Conservation (phyloP, 2,113 vertebrate species). For the Regulus satrapa region DNA sequence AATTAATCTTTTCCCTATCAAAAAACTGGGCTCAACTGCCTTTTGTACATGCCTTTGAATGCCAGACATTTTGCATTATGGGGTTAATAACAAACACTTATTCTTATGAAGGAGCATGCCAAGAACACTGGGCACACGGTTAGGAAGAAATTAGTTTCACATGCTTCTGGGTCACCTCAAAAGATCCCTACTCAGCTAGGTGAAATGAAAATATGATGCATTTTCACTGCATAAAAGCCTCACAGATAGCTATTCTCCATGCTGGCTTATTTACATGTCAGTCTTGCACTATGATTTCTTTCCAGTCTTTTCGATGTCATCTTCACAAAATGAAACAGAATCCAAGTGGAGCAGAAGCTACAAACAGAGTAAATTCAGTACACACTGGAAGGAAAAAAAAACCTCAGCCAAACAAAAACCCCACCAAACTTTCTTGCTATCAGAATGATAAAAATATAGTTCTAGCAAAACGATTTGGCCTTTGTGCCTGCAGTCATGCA, state of each 20-base stretch:
- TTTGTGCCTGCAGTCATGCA: background rate
- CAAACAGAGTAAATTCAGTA: slow-evolving; percentile 56
- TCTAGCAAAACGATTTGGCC: background rate
- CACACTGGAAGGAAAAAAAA: background rate
- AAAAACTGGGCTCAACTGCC: background rate
- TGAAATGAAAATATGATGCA: slow-evolving; percentile 44
- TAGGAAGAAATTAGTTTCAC: slow-evolving; percentile 61
- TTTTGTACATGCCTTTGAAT: background rate
- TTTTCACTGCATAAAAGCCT: slow-evolving; percentile 33
- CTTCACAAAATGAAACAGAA: slow-evolving; percentile 55
- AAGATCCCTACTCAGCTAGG: slow-evolving; percentile 55
- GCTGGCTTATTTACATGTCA: slow-evolving; percentile 44
- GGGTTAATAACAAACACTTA: slow-evolving; percentile 56
- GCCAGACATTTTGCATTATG: slow-evolving; percentile 28
- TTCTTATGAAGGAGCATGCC: slow-evolving; percentile 37
- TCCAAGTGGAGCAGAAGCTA: slow-evolving; percentile 47
- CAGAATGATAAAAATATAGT: background rate
- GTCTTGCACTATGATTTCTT: slow-evolving; percentile 53
- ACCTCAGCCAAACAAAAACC: background rate
- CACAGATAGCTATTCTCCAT: slow-evolving; percentile 27
- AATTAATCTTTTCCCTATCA: background rate
- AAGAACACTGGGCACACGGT: slow-evolving; percentile 43
- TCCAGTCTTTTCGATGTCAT: slow-evolving; percentile 47
- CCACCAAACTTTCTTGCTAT: background rate
- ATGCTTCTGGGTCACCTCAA: slow-evolving; percentile 56